Evolutionary conservation across 2,797 vertebrate species (phyloP).

Genomic region (Alcedo atthis): DNA sequence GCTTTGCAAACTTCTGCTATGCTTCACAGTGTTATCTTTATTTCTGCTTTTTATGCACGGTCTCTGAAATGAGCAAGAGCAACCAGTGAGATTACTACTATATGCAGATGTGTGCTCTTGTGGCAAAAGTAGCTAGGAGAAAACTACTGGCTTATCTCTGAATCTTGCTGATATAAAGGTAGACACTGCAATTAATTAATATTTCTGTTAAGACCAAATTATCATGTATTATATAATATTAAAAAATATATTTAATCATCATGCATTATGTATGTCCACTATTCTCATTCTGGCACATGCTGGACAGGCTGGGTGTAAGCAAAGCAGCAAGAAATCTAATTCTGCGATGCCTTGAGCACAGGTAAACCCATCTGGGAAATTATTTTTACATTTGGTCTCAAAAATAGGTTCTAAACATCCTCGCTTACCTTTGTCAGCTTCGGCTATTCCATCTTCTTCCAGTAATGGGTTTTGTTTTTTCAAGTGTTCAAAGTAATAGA

Average conservation of each 20-base stretch:
- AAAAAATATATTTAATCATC: neutral
- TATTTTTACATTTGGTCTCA: neutral
- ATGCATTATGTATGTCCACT: neutral
- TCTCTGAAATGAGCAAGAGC: neutral
- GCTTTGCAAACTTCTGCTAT: neutral
- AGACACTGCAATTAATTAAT: neutral
- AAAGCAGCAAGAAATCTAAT: neutral
- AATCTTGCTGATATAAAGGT: neutral
- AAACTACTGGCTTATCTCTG: neutral
- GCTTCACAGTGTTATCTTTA: neutral
- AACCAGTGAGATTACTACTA: neutral
- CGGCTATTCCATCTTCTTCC: slow-evolving; percentile 6
- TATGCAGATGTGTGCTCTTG: neutral
- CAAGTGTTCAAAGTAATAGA: neutral
- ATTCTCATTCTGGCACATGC: neutral
- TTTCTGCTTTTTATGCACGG: neutral
- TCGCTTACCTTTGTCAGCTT: slow-evolving; percentile 50
- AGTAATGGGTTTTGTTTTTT: neutral
- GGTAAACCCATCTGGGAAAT: neutral
- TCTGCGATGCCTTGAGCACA: neutral
- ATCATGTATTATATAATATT: neutral
- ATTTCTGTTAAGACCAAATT: neutral
- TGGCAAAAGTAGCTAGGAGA: neutral
- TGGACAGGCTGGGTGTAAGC: neutral
- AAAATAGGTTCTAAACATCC: neutral